These are phyloP conservation scores for Hephaestus fuliginosus DNA, from an alignment of 2,797 vertebrate genomes.

Conservation along the genomic window DNA sequence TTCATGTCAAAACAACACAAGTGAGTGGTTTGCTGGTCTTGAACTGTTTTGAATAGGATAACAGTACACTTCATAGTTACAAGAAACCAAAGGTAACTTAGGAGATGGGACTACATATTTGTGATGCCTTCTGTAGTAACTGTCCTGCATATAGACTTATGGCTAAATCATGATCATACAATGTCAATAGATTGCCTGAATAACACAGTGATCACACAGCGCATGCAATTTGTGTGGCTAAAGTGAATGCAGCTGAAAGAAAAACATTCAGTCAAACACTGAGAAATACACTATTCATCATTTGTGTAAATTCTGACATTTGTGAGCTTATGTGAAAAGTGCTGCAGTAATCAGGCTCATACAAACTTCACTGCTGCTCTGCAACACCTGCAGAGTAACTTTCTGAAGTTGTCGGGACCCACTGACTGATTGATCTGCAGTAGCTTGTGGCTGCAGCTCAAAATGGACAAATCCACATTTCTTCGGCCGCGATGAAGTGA, in stretches of 20 bases:
- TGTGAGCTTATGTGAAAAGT: constrained; percentile 4
- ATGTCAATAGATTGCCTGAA: background rate
- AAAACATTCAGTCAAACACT: background rate
- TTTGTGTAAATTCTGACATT: background rate
- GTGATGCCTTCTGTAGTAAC: background rate
- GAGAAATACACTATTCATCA: background rate
- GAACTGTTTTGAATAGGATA: background rate
- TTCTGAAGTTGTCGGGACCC: constrained; percentile 24
- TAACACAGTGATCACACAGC: background rate
- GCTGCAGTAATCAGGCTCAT: constrained; percentile 25
- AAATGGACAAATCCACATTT: constrained; percentile 29
- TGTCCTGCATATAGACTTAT: too few relatives aligned
- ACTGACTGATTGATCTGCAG: constrained; percentile 36
- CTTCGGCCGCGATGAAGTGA: background rate
- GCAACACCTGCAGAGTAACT: constrained; percentile 16
- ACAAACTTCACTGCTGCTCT: constrained; percentile 16
- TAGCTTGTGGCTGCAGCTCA: constrained; percentile 31
- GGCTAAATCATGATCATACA: background rate
- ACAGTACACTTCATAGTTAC: background rate
- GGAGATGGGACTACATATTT: background rate
- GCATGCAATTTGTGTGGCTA: background rate
- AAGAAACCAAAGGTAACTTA: background rate
- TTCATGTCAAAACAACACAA: background rate
- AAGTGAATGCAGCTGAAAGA: background rate
- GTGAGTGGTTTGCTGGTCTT: background rate